Base-by-base conservation (phyloP, 2,888 invertebrate species). In the Parnassius mnemosyne region DNA sequence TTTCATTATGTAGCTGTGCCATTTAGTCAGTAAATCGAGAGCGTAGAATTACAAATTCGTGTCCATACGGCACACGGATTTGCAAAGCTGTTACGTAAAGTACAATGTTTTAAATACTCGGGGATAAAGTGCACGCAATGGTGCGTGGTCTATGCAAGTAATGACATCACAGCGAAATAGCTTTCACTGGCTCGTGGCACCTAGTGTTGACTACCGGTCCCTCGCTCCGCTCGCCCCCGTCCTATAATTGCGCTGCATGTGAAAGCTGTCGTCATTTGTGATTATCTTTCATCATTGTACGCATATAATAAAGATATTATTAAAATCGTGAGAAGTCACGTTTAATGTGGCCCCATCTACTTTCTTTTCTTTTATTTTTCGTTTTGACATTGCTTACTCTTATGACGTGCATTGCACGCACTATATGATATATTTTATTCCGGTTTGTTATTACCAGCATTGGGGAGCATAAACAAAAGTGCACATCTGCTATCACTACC, bases 181-280 rank as follows among this genome's bases (percentile, higher is more conserved):
- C 88, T 89, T 89, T 88, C 89, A 82, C 88, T 89, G 88, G 81
- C 89, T 66, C 69, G 66, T 62, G 69, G 67, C 66, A 64, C 66
- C 59, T 55, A 63, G 57, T 58, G 51, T 57, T 56, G 53, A 55
- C 50, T 54, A 41, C 61, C 60, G 60, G 58, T 57, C 49, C 49
- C 65, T 9, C 49, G 3, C 3, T 49, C 46, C 46, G n/a, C 46
- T 12, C 46, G 3, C 13, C 62, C 41, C 53, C 57, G 53, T 55
- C 65, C 70, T 73, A 73, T 74, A 77, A 71, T 75, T 79, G 83
- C 83, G 78, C 73, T 58, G 66, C 76, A 72, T 77, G 84, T 77
- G 89, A 89, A 89, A 88, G 89, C 80, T 76, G 72, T 69, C 71
- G 71, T 69, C 69, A 63, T 54, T 69, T 68, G 77, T 69, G 66